Evolutionary conservation across 2,888 invertebrate genomes (phyloP).

Genomic region (Nemapogon koenigi): DNA sequence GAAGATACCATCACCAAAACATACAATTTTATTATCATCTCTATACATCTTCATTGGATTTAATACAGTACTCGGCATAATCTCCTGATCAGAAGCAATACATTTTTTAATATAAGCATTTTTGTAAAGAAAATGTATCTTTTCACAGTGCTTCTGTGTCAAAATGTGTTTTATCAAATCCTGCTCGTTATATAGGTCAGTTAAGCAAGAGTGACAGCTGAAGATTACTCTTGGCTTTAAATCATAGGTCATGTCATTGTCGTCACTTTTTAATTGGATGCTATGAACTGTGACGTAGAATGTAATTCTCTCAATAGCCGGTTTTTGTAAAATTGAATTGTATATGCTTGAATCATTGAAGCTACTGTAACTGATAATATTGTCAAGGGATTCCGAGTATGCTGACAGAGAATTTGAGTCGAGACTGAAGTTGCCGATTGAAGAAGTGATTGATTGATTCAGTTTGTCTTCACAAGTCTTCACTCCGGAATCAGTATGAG

Average conservation of each 20-base stretch:
- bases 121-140: constrained; percentile 51
- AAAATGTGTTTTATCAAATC: constrained; percentile 40
- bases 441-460: constrained; percentile 42
- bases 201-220: constrained; percentile 38
- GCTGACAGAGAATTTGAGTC: constrained; percentile 45
- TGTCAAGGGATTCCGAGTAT: constrained; percentile 48
- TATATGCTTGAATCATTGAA: constrained; percentile 42
- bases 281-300: constrained; percentile 55
- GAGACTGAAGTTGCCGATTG: constrained; percentile 48
- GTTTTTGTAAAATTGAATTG: constrained; percentile 35
- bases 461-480: constrained; percentile 29
- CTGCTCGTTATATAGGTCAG: constrained; percentile 35
- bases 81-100: constrained; percentile 39
- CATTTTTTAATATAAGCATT: constrained; percentile 55
- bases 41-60: constrained; percentile 55
- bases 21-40: constrained; percentile 54
- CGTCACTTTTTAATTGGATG: constrained; percentile 38
- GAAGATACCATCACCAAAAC: constrained; percentile 49
- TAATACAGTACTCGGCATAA: constrained; percentile 47
- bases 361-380: constrained; percentile 45
- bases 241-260: constrained; percentile 24
- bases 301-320: constrained; percentile 47
- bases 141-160: constrained; percentile 42
- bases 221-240: constrained; percentile 33
- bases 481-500: constrained; percentile 34